Percentiles rank a stretch among this genome's conserved stretches.
phyloP scores from a whole-genome alignment of 2,113 vertebrate species.

The Saiga tatarica region DNA sequence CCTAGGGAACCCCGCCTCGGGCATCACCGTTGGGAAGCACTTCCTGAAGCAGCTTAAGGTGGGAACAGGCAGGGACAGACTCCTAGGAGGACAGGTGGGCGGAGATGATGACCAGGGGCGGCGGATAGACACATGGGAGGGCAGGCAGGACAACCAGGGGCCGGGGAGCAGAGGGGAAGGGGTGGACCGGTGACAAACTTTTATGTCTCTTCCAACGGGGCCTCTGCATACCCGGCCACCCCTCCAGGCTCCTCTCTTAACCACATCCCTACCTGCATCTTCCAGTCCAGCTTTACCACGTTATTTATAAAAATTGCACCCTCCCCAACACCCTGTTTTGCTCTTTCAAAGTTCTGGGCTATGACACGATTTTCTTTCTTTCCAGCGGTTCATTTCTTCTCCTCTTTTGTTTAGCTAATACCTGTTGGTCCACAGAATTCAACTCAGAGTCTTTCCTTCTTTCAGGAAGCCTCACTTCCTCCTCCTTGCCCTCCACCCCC shows the following conservation, averaged over 20 bases:
- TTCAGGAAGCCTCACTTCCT: not conserved
- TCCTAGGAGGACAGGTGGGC: accelerated
- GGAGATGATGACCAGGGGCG: not conserved
- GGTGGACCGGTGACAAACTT: accelerated
- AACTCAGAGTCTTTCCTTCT: not conserved
- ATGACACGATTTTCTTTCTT: not conserved
- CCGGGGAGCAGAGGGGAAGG: accelerated
- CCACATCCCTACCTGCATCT: accelerated
- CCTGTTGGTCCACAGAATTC: not conserved
- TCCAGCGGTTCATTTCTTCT: not conserved
- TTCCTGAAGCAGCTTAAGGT: slow-evolving; percentile 95
- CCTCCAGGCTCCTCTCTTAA: not conserved
- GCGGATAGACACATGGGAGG: accelerated
- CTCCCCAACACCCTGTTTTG: not conserved
- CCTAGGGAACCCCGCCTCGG: slow-evolving; percentile 88
- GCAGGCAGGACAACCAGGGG: accelerated
- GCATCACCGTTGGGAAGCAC: slow-evolving; percentile 88
- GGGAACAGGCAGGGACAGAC: not conserved
- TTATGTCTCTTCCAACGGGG: accelerated
- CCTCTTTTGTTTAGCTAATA: not conserved
- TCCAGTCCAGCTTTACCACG: not conserved
- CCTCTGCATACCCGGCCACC: not conserved
- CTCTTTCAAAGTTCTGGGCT: not conserved
- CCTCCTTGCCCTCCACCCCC: too few species aligned
- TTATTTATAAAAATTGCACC: too few species aligned